Conservation (phyloP, 2,113 vertebrate genomes). For the Daboia siamensis region DNA sequence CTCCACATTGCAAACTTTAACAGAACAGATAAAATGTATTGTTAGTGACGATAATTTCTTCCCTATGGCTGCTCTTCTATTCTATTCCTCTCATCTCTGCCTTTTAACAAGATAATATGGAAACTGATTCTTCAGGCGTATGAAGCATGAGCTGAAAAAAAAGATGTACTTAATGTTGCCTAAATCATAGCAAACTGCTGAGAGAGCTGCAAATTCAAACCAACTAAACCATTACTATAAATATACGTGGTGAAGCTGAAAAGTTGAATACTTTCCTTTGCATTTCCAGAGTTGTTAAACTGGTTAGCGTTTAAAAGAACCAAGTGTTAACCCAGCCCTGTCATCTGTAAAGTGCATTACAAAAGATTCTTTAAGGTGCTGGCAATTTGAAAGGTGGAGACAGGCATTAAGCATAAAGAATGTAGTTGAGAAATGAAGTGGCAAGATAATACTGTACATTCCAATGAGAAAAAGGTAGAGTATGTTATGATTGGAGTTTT, state of each 20-base stretch:
- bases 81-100: conserved; percentile 47
- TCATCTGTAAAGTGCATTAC: conserved; percentile 25
- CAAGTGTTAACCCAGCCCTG: conserved; percentile 36
- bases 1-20: conserved; percentile 42
- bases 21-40: conserved; percentile 54
- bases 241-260: background rate
- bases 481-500: background rate
- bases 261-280: conserved; percentile 44
- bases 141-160: conserved; percentile 52
- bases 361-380: background rate
- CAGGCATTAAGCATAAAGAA: background rate
- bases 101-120: conserved; percentile 60
- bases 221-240: conserved; percentile 45
- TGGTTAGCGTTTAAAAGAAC: conserved; percentile 35
- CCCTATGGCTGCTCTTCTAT: conserved; percentile 15
- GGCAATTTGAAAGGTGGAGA: conserved; percentile 10
- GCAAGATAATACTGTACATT: background rate
- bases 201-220: conserved; percentile 50
- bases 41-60: conserved; percentile 54
- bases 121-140: conserved; percentile 57
- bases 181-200: conserved; percentile 59
- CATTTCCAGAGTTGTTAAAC: conserved; percentile 40
- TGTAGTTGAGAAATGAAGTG: background rate
- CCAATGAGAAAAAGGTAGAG: background rate
- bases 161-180: conserved; percentile 53